phyloP scores from a whole-genome alignment of 2,113 vertebrate genomes.

The Pleuronectes platessa region DNA sequence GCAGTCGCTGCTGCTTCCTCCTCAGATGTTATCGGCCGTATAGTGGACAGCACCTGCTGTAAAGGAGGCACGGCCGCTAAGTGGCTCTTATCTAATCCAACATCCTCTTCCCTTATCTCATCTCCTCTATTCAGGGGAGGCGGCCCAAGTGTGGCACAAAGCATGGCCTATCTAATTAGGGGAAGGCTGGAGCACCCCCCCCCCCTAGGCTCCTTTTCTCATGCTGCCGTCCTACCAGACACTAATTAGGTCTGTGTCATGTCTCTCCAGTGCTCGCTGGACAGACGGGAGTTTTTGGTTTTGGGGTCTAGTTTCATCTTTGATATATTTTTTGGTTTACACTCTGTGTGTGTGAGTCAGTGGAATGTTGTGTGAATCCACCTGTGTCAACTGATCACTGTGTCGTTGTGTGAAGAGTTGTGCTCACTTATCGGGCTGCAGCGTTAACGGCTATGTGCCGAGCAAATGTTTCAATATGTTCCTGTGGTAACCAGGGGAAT shows the following conservation, averaged over 20 bases:
- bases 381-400: conserved; percentile 35
- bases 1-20: conserved; percentile 24
- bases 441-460: conserved; percentile 28
- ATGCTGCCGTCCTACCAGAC: conserved; percentile 43
- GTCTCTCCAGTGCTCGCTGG: conserved; percentile 26
- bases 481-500: conserved; percentile 60
- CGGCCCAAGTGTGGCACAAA: conserved; percentile 61
- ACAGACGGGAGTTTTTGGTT: not conserved
- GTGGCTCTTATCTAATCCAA: conserved; percentile 77
- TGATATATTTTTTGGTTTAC: conserved; percentile 29
- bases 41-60: conserved; percentile 35
- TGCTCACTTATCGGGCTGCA: conserved; percentile 54
- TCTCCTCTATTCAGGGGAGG: conserved; percentile 57
- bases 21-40: conserved; percentile 29
- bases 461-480: conserved; percentile 66
- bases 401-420: conserved; percentile 39
- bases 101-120: conserved; percentile 69
- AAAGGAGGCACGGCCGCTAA: conserved; percentile 54
- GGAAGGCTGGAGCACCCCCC: conserved; percentile 58
- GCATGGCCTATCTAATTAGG: conserved; percentile 67
- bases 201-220: conserved; percentile 55
- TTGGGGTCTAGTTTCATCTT: conserved; percentile 3
- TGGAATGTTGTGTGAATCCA: conserved; percentile 22
- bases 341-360: not conserved
- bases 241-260: conserved; percentile 58